Base-by-base conservation (phyloP, 2,113 vertebrate species). In the Crocuta crocuta region DNA sequence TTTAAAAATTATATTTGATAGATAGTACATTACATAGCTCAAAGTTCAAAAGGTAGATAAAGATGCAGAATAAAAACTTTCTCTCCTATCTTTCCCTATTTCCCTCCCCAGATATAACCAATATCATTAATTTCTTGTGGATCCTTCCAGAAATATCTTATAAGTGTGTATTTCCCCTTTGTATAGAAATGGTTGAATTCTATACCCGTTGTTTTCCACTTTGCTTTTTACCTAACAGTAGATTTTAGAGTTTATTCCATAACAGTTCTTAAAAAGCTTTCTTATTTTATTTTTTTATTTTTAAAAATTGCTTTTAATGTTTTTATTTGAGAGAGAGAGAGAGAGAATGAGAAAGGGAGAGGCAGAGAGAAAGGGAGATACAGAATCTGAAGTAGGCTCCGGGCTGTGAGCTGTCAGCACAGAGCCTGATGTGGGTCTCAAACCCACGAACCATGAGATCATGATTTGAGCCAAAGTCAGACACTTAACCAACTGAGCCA, bases 181-280 rank as follows among this genome's bases (percentile, higher is more conserved):
- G 66, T 91, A 89, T 35, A 82, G 73, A 95, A 66, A 58, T 94
- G 13, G 21, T 84, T 91, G 65, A 71, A 63, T 96, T 95, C 66
- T 87, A 2, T 89, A 48, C 68, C 73, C 12, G 66, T 68, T 45
- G 26, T 84, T 92, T 63, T 87, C 31, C 1, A 80, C 50, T 61
- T 74, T 86, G 61, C 55, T 70, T 95, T 97, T 83, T 28, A 43
- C 17, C 95, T 93, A 78, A 88, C 43, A 94, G 31, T 55, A 53
- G 39, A 39, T 35, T 26, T 94, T 94, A 87, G 45, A 74, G 80
- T 94, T 92, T 84, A 79, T 95, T 97, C 58, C 12, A 5, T 91
- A 80, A 80, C 26, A 68, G 79, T 95, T 80, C 48, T 94, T 96
- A 43, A 84, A 90, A 96, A 89, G 50, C 71, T 93, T 73, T 43